Conservation (phyloP, 2,113 vertebrate species). For the Odobenus rosmarus region DNA sequence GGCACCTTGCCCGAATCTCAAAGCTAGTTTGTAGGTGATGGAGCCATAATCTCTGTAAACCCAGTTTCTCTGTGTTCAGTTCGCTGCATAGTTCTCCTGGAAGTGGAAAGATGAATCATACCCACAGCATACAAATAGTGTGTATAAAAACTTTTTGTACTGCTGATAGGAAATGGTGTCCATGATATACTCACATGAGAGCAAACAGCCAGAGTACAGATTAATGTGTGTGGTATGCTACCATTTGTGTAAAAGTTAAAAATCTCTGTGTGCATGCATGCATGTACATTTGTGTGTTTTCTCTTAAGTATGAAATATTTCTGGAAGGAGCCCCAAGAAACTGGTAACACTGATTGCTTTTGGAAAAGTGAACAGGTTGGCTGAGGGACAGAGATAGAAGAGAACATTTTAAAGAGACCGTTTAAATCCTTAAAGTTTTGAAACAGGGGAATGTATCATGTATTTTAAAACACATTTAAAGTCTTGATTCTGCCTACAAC, state of each 20-base stretch:
- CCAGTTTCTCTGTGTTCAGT: neutral
- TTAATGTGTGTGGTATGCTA: neutral
- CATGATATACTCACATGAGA: neutral
- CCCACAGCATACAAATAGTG: neutral
- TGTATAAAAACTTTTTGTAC: neutral
- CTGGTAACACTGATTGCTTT: neutral
- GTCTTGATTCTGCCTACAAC: neutral
- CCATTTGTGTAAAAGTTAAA: neutral
- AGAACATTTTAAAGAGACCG: neutral
- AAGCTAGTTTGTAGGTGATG: neutral
- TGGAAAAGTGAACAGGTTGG: neutral
- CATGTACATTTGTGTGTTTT: neutral
- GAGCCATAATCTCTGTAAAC: neutral
- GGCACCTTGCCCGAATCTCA: neutral
- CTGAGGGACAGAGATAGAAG: neutral
- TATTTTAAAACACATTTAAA: neutral
- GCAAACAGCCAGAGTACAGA: neutral
- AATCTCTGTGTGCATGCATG: neutral
- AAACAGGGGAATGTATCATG: neutral
- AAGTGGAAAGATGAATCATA: neutral
- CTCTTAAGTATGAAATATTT: slow-evolving; percentile 12
- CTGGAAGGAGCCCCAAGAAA: neutral
- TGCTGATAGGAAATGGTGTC: neutral
- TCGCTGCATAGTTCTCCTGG: neutral
- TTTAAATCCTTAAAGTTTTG: slow-evolving; percentile 50